Base-by-base conservation (phyloP, 2,888 invertebrate species). In the Herminia tarsipennalis region DNA sequence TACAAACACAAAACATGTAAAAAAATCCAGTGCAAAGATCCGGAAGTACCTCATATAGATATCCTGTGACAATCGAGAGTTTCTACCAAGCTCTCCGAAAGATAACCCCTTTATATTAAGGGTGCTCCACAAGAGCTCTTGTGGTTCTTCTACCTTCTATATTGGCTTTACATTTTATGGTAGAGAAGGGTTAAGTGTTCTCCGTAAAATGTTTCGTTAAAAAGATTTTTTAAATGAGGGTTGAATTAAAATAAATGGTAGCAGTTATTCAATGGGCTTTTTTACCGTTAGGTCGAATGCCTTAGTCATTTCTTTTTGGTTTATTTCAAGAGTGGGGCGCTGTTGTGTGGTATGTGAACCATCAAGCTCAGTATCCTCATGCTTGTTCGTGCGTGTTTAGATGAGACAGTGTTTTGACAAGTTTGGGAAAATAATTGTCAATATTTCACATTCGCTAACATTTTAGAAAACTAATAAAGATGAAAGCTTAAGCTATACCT, bases 41-140 rank as follows among this genome's bases (percentile, higher is more conserved):
- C 29, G 38, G 42, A 40, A 43, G 47, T 39, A 38, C n/a, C 34
- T 56, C 50, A 49, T 40, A 44, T 47, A 56, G 41, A 44, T 43
- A 57, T 56, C 66, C 75, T 73, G 66, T 43, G 52, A 43, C 55
- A 61, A 70, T 67, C 57, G 64, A 68, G 61, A 50, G 61, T 54
- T 43, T 60, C 39, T 35, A 35, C 53, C 33, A 52, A 37, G 39
- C 55, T 46, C 65, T 53, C 52, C 43, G 53, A 64, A 67, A 76
- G 75, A 77, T 76, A 80, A 77, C 78, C 78, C 75, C 70, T 78
- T 72, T 76, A 74, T 63, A 75, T 75, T 69, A 74, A 79, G 78
- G 64, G 66, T 61, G 41, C 78, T 73, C 45, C 22, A 30, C 48
- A 52, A 66, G 64, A 57, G 63, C 73, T 41, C 50, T 57, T 40